Evolutionary conservation across 2,113 vertebrate genomes (phyloP).

Genomic region (Caloenas nicobarica): DNA sequence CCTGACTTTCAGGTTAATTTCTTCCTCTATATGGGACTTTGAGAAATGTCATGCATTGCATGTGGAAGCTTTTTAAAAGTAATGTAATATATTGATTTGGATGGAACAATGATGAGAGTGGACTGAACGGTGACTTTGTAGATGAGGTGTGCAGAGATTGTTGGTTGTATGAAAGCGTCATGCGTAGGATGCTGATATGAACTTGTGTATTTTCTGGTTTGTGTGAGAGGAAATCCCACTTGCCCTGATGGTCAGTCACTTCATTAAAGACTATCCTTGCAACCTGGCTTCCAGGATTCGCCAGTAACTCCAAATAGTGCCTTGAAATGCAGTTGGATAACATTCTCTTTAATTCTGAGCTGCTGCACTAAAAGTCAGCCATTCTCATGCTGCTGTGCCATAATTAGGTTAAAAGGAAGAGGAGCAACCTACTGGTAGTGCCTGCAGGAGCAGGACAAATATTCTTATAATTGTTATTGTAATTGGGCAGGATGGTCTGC

Average conservation of each 20-base stretch:
- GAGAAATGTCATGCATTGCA: not conserved
- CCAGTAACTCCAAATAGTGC: not conserved
- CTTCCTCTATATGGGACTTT: not conserved
- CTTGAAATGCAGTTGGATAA: not conserved
- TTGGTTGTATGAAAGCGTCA: not conserved
- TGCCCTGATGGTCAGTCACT: not conserved
- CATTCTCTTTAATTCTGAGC: not conserved
- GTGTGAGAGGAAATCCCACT: not conserved
- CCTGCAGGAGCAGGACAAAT: not conserved
- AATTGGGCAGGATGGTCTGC: not conserved
- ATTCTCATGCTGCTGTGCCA: not conserved
- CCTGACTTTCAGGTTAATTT: not conserved
- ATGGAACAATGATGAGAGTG: constrained; percentile 3
- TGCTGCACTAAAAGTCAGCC: not conserved
- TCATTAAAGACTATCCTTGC: not conserved
- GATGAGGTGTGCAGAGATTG: not conserved
- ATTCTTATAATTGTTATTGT: not conserved
- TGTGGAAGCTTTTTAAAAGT: not conserved
- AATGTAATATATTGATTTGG: constrained; percentile 26
- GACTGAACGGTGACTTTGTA: not conserved
- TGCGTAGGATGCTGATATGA: fast-evolving
- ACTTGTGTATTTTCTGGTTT: not conserved
- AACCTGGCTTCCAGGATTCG: not conserved
- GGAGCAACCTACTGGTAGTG: not conserved
- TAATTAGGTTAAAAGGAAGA: not conserved